phyloP scores from a whole-genome alignment of 2,113 vertebrate species.

The Gopherus flavomarginatus region DNA sequence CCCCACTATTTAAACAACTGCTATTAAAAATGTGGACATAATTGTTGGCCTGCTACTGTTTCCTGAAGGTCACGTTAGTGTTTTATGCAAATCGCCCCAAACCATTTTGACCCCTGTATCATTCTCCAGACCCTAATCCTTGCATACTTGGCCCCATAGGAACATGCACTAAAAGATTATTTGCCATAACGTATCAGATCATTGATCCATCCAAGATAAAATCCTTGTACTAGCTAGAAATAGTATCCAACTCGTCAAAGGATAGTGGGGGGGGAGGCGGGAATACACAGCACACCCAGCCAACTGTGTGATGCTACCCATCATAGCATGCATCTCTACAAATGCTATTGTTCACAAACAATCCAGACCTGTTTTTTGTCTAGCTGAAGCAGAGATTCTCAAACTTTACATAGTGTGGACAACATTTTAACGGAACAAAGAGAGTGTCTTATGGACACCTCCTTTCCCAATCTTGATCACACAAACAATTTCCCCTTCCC shows the following conservation, averaged over 20 bases:
- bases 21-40: not conserved
- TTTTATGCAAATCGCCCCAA: not conserved
- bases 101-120: fast-evolving
- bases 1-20: not conserved
- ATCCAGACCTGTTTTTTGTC: not conserved
- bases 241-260: not conserved
- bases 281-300: not conserved
- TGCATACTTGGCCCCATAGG: not conserved
- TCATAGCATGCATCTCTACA: not conserved
- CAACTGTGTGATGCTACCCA: not conserved
- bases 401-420: not conserved
- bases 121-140: not conserved
- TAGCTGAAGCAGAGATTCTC: not conserved
- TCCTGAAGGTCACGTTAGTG: not conserved
- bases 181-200: not conserved
- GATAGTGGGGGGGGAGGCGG: not conserved
- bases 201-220: not conserved
- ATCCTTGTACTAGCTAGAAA: not conserved
- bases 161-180: not conserved
- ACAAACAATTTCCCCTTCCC: not conserved
- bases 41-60: not conserved
- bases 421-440: not conserved
- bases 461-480: not conserved
- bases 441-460: not conserved
- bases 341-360: not conserved